Percentiles rank a stretch among this genome's conserved stretches.
Conservation (phyloP, 2,113 vertebrate genomes). For the Mastomys natalensis region DNA sequence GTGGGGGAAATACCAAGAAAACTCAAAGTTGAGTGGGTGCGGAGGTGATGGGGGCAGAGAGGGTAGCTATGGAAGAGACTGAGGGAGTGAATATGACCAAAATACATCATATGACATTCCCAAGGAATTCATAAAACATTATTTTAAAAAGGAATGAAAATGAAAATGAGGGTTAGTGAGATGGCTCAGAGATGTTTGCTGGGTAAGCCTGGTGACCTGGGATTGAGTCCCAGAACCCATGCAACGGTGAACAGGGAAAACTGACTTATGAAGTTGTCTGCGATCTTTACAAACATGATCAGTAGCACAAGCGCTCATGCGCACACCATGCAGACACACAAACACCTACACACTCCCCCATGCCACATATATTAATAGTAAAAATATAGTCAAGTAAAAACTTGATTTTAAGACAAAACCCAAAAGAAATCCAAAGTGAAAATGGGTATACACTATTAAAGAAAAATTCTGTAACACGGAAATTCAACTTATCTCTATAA, state of each 20-base stretch:
- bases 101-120: neutral
- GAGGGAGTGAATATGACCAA: neutral
- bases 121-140: neutral
- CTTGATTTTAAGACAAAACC: neutral
- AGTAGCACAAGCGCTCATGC: neutral
- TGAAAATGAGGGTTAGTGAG: neutral
- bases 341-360: neutral
- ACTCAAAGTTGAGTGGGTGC: neutral
- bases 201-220: neutral
- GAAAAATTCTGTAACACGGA: neutral
- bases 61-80: neutral
- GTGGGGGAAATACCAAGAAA: neutral
- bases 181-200: neutral
- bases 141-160: neutral
- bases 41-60: neutral
- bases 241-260: neutral
- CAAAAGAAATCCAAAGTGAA: neutral
- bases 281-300: neutral
- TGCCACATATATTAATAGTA: neutral
- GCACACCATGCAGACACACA: neutral
- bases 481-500: neutral
- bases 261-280: neutral
- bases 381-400: neutral
- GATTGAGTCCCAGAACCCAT: neutral
- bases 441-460: neutral